Conservation (phyloP, 2,113 vertebrate genomes). For the Numenius arquata region DNA sequence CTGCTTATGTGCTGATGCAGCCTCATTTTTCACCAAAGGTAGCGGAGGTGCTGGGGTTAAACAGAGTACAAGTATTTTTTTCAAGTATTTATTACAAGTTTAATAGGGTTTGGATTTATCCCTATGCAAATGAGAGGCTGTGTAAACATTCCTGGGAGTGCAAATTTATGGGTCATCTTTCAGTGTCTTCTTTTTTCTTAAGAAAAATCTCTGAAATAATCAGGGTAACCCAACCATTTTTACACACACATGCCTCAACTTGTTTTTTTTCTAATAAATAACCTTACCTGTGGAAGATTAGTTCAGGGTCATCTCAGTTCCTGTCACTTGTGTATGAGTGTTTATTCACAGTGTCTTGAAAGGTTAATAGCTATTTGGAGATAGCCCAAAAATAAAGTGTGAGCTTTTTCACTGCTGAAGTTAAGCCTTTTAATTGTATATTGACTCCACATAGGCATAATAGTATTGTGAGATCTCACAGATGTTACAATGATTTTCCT, state of each 20-base stretch:
- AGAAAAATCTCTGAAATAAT: neutral
- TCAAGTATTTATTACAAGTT: too few species aligned
- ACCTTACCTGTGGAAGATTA: neutral
- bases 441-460: neutral
- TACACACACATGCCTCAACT: neutral
- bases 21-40: neutral
- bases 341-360: conserved; percentile 3
- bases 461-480: neutral
- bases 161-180: neutral
- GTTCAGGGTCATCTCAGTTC: neutral
- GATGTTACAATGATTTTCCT: neutral
- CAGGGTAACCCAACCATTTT: neutral
- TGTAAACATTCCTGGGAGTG: neutral
- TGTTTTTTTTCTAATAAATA: neutral
- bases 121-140: neutral
- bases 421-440: conserved; percentile 23
- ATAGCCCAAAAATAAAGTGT: neutral
- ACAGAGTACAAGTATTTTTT: neutral
- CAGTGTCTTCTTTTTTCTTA: neutral
- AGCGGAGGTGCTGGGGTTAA: neutral
- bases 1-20: neutral
- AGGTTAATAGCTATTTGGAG: neutral
- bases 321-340: neutral
- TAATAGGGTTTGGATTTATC: neutral
- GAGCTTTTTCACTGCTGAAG: neutral